Percentiles rank a stretch among this genome's conserved stretches.
Conservation (phyloP, 2,113 vertebrate genomes). For the Vombatus ursinus region DNA sequence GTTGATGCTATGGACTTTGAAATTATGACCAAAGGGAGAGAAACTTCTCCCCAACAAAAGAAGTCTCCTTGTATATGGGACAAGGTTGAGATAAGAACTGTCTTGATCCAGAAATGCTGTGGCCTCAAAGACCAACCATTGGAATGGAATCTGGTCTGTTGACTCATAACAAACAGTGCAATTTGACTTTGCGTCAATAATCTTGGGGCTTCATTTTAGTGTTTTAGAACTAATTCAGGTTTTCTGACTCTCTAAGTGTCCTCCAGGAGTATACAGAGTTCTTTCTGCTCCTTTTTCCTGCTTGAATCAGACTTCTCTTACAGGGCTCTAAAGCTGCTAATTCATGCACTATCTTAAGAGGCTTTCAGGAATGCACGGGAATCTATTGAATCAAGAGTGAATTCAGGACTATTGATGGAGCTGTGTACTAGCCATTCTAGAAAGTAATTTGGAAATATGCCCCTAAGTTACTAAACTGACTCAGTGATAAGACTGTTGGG, state of each 20-base stretch:
- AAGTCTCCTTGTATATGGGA: background rate
- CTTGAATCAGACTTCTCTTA: background rate
- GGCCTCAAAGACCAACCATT: background rate
- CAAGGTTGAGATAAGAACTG: background rate
- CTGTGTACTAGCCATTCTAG: background rate
- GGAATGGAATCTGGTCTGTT: background rate
- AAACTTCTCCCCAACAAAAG: background rate
- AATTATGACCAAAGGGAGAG: background rate
- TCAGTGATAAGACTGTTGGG: background rate
- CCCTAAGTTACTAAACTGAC: background rate
- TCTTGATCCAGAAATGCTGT: background rate
- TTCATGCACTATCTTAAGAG: background rate
- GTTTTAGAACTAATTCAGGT: background rate
- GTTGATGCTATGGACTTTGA: background rate
- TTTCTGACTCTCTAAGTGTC: background rate
- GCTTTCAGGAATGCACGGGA: background rate
- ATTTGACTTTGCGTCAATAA: background rate
- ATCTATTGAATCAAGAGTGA: background rate
- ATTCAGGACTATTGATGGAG: background rate
- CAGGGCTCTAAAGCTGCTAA: background rate
- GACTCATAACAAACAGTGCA: background rate
- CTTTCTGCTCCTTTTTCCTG: background rate
- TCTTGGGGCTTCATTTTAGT: background rate
- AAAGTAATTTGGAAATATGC: background rate
- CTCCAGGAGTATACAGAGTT: background rate